A percentile compares a stretch with the other conserved stretches of the same genome.
phyloP scores from a whole-genome alignment of 2,797 vertebrate genomes.

The Chlorospingus flavigularis region DNA sequence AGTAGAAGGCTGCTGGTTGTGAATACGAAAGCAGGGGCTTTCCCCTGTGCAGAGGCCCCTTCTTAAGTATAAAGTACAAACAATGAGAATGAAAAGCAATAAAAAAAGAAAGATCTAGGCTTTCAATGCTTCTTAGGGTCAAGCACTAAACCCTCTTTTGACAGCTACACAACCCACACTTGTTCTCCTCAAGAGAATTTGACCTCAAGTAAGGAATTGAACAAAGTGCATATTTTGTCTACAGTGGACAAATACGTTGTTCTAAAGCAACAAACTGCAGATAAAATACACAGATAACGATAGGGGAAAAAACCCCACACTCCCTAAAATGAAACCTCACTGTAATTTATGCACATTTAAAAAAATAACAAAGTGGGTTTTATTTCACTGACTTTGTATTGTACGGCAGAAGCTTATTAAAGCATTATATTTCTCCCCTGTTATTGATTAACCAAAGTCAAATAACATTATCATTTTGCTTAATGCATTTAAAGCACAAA shows the following conservation, averaged over 20 bases:
- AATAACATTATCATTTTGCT: constrained; percentile 37
- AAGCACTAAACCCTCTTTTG: constrained; percentile 80
- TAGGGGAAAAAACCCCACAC: neutral
- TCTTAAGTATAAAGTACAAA: constrained; percentile 73
- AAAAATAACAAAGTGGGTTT: neutral
- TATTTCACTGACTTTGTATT: constrained; percentile 19
- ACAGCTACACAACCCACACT: constrained; percentile 82
- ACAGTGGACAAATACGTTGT: neutral
- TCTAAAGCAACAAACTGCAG: constrained; percentile 31
- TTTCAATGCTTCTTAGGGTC: constrained; percentile 80
- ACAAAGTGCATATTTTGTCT: constrained; percentile 31
- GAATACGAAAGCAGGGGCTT: constrained; percentile 27
- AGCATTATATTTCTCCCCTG: constrained; percentile 9
- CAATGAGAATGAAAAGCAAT: constrained; percentile 76
- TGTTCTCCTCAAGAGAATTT: constrained; percentile 81
- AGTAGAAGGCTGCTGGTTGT: neutral
- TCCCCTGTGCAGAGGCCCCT: constrained; percentile 30
- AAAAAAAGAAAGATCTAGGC: constrained; percentile 79
- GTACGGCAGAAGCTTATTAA: constrained; percentile 22
- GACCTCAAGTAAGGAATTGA: constrained; percentile 64
- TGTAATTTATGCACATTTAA: neutral
- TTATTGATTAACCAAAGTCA: constrained; percentile 61
- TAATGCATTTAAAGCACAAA: constrained; percentile 42
- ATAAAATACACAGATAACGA: neutral
- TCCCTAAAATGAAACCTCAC: neutral